Percentiles rank a stretch among this genome's conserved stretches.
Evolutionary conservation across 2,113 vertebrate species (phyloP).

Genomic region (Polypterus bichir): DNA sequence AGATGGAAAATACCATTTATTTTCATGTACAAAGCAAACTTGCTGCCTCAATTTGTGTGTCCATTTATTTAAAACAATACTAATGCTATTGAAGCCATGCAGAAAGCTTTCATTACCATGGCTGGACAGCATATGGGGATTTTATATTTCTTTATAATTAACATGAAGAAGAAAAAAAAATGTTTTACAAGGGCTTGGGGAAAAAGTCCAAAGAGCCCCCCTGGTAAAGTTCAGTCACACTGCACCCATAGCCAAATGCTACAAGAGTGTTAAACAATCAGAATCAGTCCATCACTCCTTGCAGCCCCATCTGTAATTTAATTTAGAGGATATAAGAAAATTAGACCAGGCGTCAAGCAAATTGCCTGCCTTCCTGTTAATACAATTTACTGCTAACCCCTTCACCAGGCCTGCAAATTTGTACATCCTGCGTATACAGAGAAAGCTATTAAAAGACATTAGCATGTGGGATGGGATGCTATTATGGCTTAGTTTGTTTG

Average conservation of each 20-base stretch:
- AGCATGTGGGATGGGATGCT: constrained; percentile 20
- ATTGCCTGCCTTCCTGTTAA: constrained; percentile 22
- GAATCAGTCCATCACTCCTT: background rate
- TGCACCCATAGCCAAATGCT: no score
- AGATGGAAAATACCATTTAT: constrained; percentile 42
- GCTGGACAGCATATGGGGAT: constrained; percentile 2
- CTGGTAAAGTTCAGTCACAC: no score
- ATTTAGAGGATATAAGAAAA: constrained; percentile 7
- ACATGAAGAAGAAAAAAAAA: background rate
- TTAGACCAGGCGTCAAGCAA: background rate
- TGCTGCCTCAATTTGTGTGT: background rate
- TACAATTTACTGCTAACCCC: constrained; percentile 21
- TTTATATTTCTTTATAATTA: background rate
- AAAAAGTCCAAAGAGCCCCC: no score
- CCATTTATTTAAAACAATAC: constrained; percentile 6
- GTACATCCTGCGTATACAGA: background rate
- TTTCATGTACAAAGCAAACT: background rate
- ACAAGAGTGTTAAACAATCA: background rate
- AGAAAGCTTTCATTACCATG: background rate
- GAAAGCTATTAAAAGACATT: background rate
- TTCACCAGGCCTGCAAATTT: constrained; percentile 15
- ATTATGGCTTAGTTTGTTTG: constrained; percentile 18
- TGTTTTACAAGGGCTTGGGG: background rate
- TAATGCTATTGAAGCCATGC: constrained; percentile 2
- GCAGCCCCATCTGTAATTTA: background rate